Evolutionary conservation across 2,888 invertebrate species (phyloP).

Genomic region (Salpingus planirostris): DNA sequence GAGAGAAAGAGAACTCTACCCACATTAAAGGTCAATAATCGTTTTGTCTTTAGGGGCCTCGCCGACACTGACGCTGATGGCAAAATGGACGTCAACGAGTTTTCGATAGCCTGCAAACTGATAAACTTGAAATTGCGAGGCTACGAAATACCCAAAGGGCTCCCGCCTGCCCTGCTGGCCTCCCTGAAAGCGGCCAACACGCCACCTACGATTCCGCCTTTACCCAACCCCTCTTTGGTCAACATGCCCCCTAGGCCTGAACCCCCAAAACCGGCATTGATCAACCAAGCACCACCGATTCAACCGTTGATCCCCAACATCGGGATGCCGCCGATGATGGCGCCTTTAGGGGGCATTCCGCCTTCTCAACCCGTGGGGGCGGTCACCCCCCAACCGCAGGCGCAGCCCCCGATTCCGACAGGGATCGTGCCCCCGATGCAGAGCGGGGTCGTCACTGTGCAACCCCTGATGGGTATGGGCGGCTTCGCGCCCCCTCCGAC

Average conservation of each 20-base stretch:
- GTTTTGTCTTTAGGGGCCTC: constrained; percentile 54
- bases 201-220: constrained; percentile 32
- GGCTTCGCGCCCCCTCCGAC: not conserved
- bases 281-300: constrained; percentile 32
- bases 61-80: constrained; percentile 97
- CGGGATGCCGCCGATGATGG: not conserved
- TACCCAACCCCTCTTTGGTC: constrained; percentile 30
- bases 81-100: constrained; percentile 91
- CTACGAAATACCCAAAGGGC: constrained; percentile 75
- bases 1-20: too few relatives aligned
- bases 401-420: constrained; percentile 39
- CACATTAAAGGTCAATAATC: too few relatives aligned
- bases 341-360: not conserved
- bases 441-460: constrained; percentile 17
- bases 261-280: constrained; percentile 38
- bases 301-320: constrained; percentile 15
- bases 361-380: constrained; percentile 7
- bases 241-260: constrained; percentile 36
- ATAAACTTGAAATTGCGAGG: constrained; percentile 90
- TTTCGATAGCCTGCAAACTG: constrained; percentile 93
- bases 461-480: constrained; percentile 18
- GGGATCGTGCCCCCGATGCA: constrained; percentile 50
- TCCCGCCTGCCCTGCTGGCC: constrained; percentile 69
- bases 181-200: constrained; percentile 49
- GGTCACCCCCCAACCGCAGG: constrained; percentile 30